These are phyloP conservation scores for Parelbella ahira DNA, from an alignment of 2,888 invertebrate species.

Conservation along the genomic window DNA sequence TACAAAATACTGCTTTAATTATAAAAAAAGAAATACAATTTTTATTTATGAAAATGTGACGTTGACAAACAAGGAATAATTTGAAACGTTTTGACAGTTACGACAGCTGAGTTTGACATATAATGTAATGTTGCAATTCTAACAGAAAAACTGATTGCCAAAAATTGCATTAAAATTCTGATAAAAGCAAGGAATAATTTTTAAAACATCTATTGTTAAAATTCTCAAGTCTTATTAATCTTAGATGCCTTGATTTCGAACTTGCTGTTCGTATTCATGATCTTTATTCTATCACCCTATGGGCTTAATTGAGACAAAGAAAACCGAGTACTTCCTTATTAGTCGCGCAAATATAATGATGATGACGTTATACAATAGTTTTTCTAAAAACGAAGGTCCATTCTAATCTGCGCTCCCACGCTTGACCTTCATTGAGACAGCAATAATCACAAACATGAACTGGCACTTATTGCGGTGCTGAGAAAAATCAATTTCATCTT, in stretches of 20 bases:
- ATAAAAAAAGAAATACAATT: background rate
- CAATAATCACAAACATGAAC: slow-evolving; percentile 26
- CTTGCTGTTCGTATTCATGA: too few relatives aligned
- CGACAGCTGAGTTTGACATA: slow-evolving; percentile 3
- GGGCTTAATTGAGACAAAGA: too few relatives aligned
- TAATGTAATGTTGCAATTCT: slow-evolving; percentile 4
- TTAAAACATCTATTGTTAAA: too few relatives aligned
- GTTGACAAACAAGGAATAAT: too few relatives aligned
- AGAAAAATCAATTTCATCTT: slow-evolving; percentile 76
- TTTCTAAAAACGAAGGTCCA: slow-evolving; percentile 19
- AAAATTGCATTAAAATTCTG: too few relatives aligned
- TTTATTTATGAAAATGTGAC: background rate
- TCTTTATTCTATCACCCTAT: too few relatives aligned
- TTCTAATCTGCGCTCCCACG: slow-evolving; percentile 26
- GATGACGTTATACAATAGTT: slow-evolving; percentile 20
- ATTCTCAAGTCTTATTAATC: too few relatives aligned
- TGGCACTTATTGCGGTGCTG: slow-evolving; percentile 29
- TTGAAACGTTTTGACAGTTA: background rate
- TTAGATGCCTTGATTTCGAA: too few relatives aligned
- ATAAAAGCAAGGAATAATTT: too few relatives aligned
- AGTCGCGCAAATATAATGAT: slow-evolving; percentile 10
- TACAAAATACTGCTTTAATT: background rate
- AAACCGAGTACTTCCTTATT: slow-evolving; percentile 5
- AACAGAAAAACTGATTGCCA: too few relatives aligned
- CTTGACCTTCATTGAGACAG: slow-evolving; percentile 27